A percentile compares a stretch with the other conserved stretches of the same genome.
phyloP scores from a whole-genome alignment of 2,797 vertebrate species.

The Pelodytes ibericus region DNA sequence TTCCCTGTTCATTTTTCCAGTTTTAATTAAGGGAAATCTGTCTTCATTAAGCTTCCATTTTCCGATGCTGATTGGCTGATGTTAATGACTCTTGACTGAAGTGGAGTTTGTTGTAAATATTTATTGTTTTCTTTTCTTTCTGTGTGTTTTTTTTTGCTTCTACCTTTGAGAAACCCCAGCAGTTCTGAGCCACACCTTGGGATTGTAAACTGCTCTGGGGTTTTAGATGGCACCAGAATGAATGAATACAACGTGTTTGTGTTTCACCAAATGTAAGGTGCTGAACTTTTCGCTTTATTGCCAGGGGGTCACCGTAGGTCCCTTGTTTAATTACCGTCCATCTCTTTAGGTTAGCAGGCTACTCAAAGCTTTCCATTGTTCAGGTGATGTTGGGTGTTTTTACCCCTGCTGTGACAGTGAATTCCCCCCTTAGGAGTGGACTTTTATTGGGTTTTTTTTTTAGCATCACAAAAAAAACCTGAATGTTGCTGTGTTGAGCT shows the following conservation, averaged over 20 bases:
- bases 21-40: conserved; percentile 62
- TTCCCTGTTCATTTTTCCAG: conserved; percentile 45
- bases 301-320: conserved; percentile 4
- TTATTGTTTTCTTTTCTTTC: conserved; percentile 55
- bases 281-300: neutral
- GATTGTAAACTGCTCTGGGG: conserved; percentile 17
- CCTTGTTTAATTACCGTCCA: conserved; percentile 35
- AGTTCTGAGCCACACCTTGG: conserved; percentile 24
- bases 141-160: conserved; percentile 19
- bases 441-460: conserved; percentile 16
- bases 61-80: conserved; percentile 54
- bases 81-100: conserved; percentile 59
- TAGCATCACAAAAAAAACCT: neutral
- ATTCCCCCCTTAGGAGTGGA: conserved; percentile 16
- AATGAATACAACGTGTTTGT: neutral
- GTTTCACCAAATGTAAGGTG: neutral
- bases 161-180: conserved; percentile 29
- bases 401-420: conserved; percentile 5
- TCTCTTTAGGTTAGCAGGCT: neutral
- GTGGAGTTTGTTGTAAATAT: conserved; percentile 60
- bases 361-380: conserved; percentile 31
- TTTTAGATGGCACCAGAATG: conserved; percentile 13
- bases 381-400: conserved; percentile 28
- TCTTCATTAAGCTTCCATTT: conserved; percentile 34
- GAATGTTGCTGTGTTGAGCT: neutral